Evolutionary conservation across 2,797 vertebrate genomes (phyloP).

Genomic region (Sebastes iracundus): DNA sequence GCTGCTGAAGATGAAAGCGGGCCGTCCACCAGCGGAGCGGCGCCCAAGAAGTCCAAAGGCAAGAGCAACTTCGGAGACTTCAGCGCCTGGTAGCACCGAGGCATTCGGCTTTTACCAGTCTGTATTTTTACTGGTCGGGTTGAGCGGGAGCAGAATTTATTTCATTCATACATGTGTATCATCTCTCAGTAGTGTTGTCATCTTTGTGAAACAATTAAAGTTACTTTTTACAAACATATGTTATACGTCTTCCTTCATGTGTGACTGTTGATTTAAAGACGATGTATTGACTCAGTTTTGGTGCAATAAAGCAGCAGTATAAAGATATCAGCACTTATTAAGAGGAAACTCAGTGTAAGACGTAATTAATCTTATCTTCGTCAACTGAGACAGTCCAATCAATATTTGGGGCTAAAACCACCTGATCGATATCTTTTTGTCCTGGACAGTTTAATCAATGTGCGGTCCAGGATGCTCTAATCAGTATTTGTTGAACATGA

Average conservation of each 20-base stretch:
- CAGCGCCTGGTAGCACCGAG: slow-evolving; percentile 91
- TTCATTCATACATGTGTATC: not conserved
- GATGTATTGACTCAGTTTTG: not conserved
- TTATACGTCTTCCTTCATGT: not conserved
- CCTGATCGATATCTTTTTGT: not conserved
- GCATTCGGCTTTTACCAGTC: not conserved
- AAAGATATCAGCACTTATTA: not conserved
- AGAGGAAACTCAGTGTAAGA: not conserved
- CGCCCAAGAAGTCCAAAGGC: slow-evolving; percentile 82
- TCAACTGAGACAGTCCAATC: not conserved
- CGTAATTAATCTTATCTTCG: not conserved
- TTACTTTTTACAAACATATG: not conserved
- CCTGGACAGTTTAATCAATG: not conserved
- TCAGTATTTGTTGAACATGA: slow-evolving; percentile 5
- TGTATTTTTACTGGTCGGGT: not conserved
- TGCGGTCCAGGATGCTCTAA: not conserved
- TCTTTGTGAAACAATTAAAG: slow-evolving; percentile 49
- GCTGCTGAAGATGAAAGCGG: slow-evolving; percentile 76
- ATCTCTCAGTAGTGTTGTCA: not conserved
- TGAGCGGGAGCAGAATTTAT: not conserved
- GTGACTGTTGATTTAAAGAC: not conserved
- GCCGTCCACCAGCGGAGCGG: slow-evolving; percentile 85
- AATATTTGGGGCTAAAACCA: slow-evolving; percentile 1
- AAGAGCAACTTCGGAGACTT: slow-evolving; percentile 90
- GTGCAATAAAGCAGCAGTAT: not conserved